These are phyloP conservation scores for Caenorhabditis panamensis DNA, from an alignment of 2,888 invertebrate species.

Conservation along the genomic window DNA sequence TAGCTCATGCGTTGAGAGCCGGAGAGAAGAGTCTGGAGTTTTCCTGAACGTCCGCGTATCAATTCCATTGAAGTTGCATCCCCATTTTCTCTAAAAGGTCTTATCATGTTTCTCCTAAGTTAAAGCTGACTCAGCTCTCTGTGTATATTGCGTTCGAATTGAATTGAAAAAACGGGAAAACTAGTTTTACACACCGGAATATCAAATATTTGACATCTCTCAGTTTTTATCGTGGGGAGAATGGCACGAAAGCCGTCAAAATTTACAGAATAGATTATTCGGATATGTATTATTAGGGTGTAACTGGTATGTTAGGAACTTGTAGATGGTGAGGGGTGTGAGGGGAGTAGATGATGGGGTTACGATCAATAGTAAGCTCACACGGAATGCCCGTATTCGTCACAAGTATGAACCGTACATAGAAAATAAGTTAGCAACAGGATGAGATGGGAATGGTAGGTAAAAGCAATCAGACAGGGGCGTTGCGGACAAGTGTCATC, in stretches of 20 bases:
- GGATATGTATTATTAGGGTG: slow-evolving; percentile 33
- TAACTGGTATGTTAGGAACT: slow-evolving; percentile 32
- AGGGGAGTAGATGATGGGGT: neutral
- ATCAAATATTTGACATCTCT: slow-evolving; percentile 49
- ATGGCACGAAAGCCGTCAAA: neutral
- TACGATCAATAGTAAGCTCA: slow-evolving; percentile 30
- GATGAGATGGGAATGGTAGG: neutral
- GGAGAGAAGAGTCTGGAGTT: neutral
- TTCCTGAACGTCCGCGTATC: neutral
- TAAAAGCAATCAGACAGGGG: slow-evolving; percentile 12
- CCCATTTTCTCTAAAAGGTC: no score
- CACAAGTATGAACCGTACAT: slow-evolving; percentile 46
- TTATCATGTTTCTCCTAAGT: no score
- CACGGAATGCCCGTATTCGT: slow-evolving; percentile 55
- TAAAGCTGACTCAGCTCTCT: neutral
- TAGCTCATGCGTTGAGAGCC: slow-evolving; percentile 1
- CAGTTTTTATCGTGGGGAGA: slow-evolving; percentile 35
- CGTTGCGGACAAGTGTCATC: slow-evolving; percentile 32
- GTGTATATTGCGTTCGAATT: neutral
- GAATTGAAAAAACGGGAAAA: neutral
- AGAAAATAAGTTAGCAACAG: neutral
- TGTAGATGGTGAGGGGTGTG: neutral
- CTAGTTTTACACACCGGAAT: slow-evolving; percentile 11
- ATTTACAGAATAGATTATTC: slow-evolving; percentile 26
- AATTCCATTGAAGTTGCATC: no score